Base-by-base conservation (phyloP, 2,113 vertebrate genomes). In the Coturnix japonica region DNA sequence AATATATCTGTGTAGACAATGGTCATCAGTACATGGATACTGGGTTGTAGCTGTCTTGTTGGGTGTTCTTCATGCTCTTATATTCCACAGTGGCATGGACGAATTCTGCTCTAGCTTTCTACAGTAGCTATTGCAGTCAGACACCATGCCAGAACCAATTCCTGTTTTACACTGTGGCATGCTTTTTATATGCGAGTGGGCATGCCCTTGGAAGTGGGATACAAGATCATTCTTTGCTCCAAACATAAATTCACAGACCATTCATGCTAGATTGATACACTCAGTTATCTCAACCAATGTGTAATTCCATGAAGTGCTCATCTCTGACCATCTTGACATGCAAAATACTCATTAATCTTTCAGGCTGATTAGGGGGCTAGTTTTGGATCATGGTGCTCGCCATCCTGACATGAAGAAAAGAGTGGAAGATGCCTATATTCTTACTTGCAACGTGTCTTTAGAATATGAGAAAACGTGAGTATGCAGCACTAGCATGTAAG, bases 331-430 rank as follows among this genome's bases (percentile, higher is more conserved):
- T 2, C 5, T 1, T 47, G 41, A 66, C 14, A 37, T 9, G 31
- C 14, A 13, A 26, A 28, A 22, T 9, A 39, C 5, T 41, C 69
- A 28, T 67, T 19, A 1, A 43, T 85, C 92, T 70, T 65, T 13
- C 86, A 98, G 98, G 80, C 96, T 98, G 81, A 99, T 99, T 78
- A 97, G 97, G 96, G 99, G 99, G 4, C 96, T 99, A 91, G 99
- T 99, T 81, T 95, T 99, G 97, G 99, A 99, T 92, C 99, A 99
- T 3, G 99, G 99, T 4, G 99, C 99, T 73, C 97, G 99, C 65
- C 99, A 99, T 95, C 99, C 99, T 61, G 99, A 99, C 96, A 99
- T 99, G 99, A 99, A 98, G 97, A 99, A 99, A 92, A 98, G 99
- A 81, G 98, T 99, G 71, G 99, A 99, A 95, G 98, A 99, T 75